Evolutionary conservation across 2,113 vertebrate genomes (phyloP).

Genomic region (Manacus vitellinus): DNA sequence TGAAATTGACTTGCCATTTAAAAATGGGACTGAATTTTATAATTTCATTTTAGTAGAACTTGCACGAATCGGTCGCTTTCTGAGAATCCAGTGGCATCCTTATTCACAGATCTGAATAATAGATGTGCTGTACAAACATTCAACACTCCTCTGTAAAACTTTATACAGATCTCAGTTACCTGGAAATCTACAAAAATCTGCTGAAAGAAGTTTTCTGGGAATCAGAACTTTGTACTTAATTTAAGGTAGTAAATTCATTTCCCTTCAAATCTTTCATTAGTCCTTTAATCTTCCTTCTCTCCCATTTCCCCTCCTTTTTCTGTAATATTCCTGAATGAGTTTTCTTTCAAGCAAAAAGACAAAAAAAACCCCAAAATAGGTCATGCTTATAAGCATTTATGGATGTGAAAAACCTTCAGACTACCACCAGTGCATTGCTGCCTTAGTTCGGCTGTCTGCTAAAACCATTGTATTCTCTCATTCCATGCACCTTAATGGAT

Average conservation of each 20-base stretch:
- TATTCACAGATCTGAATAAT: neutral
- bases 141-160: neutral
- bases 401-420: neutral
- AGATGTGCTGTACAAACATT: neutral
- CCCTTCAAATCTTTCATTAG: neutral
- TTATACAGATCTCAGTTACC: neutral
- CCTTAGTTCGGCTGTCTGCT: neutral
- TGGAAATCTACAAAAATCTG: neutral
- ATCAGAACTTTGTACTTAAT: neutral
- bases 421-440: neutral
- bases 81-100: neutral
- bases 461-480: neutral
- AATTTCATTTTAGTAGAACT: neutral
- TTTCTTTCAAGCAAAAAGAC: neutral
- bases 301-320: neutral
- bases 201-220: neutral
- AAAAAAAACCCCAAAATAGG: neutral
- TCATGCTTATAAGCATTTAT: neutral
- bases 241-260: neutral
- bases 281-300: neutral
- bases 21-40: neutral
- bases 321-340: neutral
- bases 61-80: neutral
- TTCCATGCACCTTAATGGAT: neutral
- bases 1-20: neutral